A percentile compares a stretch with the other conserved stretches of the same genome.
phyloP scores from a whole-genome alignment of 2,888 invertebrate genomes.

The Smittia sp. region DNA sequence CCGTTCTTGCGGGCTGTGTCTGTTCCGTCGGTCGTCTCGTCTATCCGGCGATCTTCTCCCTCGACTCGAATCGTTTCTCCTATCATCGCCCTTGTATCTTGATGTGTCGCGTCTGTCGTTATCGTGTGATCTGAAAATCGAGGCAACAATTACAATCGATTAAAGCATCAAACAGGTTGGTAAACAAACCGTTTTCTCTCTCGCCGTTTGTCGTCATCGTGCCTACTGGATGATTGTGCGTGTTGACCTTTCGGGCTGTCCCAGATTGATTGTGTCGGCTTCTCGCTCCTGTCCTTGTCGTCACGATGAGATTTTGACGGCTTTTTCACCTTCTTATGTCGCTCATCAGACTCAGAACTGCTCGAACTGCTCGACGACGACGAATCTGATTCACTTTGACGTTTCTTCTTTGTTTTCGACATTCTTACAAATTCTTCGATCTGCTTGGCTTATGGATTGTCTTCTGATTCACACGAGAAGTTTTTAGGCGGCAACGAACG shows the following conservation, averaged over 20 bases:
- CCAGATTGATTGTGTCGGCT: conserved; percentile 41
- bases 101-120: not conserved
- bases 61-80: conserved; percentile 21
- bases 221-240: not conserved
- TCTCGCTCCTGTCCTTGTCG: not conserved
- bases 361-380: not conserved
- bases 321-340: not conserved
- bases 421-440: no score
- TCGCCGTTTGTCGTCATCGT: not conserved
- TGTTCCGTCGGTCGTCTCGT: conserved; percentile 4
- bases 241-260: conserved; percentile 33
- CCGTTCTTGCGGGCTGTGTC: not conserved
- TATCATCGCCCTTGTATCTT: conserved; percentile 23
- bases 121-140: conserved; percentile 6
- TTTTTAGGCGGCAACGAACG: no score
- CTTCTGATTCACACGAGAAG: no score
- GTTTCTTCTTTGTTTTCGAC: conserved; percentile 11
- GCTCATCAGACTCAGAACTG: conserved; percentile 17
- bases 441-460: no score
- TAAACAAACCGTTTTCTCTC: conserved; percentile 37
- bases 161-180: not conserved
- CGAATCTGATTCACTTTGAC: not conserved
- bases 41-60: conserved; percentile 13
- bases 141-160: not conserved
- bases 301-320: not conserved